Percentiles rank a stretch among this genome's conserved stretches.
Conservation (phyloP, 2,797 vertebrate species). For the Lepilemur ruficaudatus region DNA sequence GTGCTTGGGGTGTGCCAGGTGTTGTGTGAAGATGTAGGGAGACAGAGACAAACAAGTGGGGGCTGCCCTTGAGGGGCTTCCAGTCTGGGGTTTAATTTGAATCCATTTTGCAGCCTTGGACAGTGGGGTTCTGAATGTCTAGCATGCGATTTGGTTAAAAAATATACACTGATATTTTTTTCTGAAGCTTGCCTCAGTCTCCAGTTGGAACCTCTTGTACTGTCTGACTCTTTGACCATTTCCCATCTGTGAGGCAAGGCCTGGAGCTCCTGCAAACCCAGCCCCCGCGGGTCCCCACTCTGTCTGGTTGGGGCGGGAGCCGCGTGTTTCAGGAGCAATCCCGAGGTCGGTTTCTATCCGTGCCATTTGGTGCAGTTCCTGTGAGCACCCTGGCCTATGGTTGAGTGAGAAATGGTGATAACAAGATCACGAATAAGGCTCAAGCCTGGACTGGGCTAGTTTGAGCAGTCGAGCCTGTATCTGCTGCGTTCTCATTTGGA, state of each 20-base stretch:
- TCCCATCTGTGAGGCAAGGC: not conserved
- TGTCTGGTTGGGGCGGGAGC: not conserved
- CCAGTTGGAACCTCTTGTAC: not conserved
- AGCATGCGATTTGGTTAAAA: not conserved
- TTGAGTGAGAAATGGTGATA: not conserved
- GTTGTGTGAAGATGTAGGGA: not conserved
- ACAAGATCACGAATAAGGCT: not conserved
- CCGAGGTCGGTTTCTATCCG: not conserved
- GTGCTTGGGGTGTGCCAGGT: not conserved
- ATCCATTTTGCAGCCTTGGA: not conserved
- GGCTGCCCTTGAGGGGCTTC: not conserved
- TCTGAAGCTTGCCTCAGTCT: not conserved
- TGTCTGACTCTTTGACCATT: not conserved
- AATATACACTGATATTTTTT: not conserved
- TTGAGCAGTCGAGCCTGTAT: not conserved
- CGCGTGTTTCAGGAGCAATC: not conserved
- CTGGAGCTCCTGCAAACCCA: not conserved
- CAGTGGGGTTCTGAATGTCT: not conserved
- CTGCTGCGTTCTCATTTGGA: not conserved
- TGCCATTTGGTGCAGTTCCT: not conserved
- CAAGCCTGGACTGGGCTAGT: not conserved
- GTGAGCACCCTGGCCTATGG: not conserved
- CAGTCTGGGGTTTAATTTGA: not conserved
- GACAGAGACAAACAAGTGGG: not conserved
- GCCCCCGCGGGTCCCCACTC: accelerated